Conservation (phyloP, 2,113 vertebrate species). For the Dromaius novaehollandiae region DNA sequence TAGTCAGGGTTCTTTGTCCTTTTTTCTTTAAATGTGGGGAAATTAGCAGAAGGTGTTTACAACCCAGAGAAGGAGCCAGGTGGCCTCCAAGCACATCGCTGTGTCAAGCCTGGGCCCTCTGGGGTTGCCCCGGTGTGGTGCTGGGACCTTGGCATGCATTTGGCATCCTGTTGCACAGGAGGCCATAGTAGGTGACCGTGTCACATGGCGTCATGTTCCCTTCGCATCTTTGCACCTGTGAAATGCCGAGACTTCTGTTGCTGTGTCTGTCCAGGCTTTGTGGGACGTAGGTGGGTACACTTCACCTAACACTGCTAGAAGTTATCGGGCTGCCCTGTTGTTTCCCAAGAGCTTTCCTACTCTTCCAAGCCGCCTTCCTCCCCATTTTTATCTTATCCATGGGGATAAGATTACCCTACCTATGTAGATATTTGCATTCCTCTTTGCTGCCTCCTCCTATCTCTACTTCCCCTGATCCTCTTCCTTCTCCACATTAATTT, state of each 20-base stretch:
- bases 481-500: slow-evolving; percentile 47
- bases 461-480: not conserved
- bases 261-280: not conserved
- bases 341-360: not conserved
- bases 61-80: not conserved
- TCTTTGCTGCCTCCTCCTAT: not conserved
- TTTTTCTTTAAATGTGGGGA: fast-evolving
- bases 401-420: not conserved
- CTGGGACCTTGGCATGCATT: not conserved
- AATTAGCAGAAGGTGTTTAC: not conserved
- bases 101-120: not conserved
- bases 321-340: not conserved
- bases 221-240: fast-evolving
- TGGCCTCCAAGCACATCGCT: not conserved
- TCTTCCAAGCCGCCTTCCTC: not conserved
- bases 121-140: no score
- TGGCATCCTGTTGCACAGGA: not conserved
- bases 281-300: not conserved
- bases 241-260: not conserved
- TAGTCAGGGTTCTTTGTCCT: not conserved
- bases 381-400: not conserved
- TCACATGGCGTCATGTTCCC: not conserved
- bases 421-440: not conserved
- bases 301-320: not conserved
- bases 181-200: not conserved